These are phyloP conservation scores for Sturmia bella DNA, from an alignment of 2,888 invertebrate genomes.

Conservation along the genomic window DNA sequence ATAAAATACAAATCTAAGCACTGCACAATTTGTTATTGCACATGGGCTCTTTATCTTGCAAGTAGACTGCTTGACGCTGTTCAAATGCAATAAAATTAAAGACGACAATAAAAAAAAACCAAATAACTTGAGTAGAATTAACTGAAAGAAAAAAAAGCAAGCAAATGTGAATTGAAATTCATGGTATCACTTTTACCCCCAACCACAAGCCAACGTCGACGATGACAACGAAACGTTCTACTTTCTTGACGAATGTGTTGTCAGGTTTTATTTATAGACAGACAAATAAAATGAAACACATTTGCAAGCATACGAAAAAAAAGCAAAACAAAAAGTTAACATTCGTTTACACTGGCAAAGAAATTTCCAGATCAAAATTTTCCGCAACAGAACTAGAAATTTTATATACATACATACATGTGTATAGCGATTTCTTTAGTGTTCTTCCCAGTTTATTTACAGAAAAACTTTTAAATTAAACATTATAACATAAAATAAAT, in stretches of 20 bases:
- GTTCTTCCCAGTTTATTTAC: neutral
- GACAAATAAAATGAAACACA: constrained; percentile 42
- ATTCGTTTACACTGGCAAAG: neutral
- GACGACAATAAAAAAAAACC: neutral
- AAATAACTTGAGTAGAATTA: constrained; percentile 29
- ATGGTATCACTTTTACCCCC: constrained; percentile 33
- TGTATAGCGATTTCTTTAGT: neutral
- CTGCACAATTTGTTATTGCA: neutral
- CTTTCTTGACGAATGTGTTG: constrained; percentile 63
- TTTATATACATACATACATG: neutral
- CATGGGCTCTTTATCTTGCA: constrained; percentile 29
- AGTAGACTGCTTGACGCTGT: constrained; percentile 67
- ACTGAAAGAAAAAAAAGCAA: constrained; percentile 27
- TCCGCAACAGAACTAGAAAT: neutral
- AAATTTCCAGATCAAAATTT: neutral
- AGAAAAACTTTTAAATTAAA: neutral
- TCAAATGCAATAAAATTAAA: constrained; percentile 56
- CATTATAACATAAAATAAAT: constrained; percentile 6
- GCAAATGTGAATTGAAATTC: constrained; percentile 52
- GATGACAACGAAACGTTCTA: constrained; percentile 48
- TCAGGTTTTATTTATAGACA: constrained; percentile 62
- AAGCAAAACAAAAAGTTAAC: constrained; percentile 13
- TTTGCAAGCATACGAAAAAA: constrained; percentile 13
- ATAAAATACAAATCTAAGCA: constrained; percentile 10
- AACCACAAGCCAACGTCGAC: constrained; percentile 8